These are phyloP conservation scores for Isotomurus palustris DNA, from an alignment of 2,888 invertebrate species.

Conservation along the genomic window DNA sequence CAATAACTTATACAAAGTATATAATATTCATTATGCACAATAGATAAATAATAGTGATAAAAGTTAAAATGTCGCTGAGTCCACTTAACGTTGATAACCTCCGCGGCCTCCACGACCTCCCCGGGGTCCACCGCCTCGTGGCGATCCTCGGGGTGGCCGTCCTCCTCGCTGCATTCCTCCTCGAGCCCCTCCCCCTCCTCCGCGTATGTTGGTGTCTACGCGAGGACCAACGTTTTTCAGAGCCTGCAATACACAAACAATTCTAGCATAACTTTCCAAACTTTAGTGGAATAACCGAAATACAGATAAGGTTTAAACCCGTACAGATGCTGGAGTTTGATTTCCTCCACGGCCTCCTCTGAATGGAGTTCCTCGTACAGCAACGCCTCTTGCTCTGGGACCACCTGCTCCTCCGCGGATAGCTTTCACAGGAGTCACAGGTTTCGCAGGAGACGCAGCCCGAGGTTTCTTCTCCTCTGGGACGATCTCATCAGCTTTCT, in stretches of 20 bases:
- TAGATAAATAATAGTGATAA: too few relatives aligned
- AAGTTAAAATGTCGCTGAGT: too few relatives aligned
- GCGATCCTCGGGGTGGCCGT: constrained; percentile 19
- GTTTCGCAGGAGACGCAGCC: not conserved
- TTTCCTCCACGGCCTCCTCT: too few relatives aligned
- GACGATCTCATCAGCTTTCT: not conserved
- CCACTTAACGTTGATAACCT: too few relatives aligned
- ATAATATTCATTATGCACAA: too few relatives aligned
- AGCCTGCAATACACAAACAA: constrained; percentile 6
- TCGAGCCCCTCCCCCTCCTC: constrained; percentile 13
- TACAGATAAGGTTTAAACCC: not conserved
- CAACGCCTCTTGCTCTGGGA: not conserved
- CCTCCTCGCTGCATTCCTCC: constrained; percentile 11
- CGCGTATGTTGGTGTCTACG: constrained; percentile 25
- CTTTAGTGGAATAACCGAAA: not conserved
- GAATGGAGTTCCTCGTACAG: not conserved
- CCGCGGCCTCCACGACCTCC: constrained; percentile 8
- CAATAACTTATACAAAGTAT: too few relatives aligned
- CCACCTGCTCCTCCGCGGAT: not conserved
- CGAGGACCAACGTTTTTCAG: constrained; percentile 11
- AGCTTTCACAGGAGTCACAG: too few relatives aligned
- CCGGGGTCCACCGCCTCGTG: constrained; percentile 19
- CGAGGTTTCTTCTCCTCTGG: not conserved
- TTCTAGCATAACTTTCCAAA: not conserved
- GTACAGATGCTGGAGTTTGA: too few relatives aligned